Evolutionary conservation across 2,888 invertebrate genomes (phyloP), one percentile per base, ranked within the genome.

Genomic region (Emmelina monodactyla): DNA sequence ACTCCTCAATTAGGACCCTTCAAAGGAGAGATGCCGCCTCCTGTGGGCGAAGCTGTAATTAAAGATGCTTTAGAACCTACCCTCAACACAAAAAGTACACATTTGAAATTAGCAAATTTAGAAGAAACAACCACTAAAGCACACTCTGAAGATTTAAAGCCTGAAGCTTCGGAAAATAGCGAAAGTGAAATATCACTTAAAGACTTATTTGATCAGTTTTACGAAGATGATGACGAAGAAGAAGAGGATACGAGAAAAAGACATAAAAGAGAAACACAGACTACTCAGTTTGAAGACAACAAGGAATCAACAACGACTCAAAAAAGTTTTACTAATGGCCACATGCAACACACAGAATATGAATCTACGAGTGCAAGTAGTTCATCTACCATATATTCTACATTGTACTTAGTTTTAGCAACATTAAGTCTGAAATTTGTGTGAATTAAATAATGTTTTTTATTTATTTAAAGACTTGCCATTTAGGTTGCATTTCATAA

Each of bases 1-100:
- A 83, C 83, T 15, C 91, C 91, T 2, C 91, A 91, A 54, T 89
- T 88, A 45, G 87, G 86, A 1, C 87, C 87, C 2, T 91, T 87
- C 47, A 85, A 80, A 49, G 91, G 91, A 0, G 88, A 91, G 53
- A 79, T 88, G 4, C 90, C 91, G 16, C 61, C 72, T 9, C 55
- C 62, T 14, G 53, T 75, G 4, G 57, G 52, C 12, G 62, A 22
- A 60, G 51, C 25, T 7, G 3, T 3, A 4, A 7, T 11, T 10
- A 11, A 25, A n/a, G n/a, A n/a, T 11, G 11, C 9, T 3, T 6
- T 19, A 5, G 19, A 19, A 6, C 3, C 25, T 7, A n/a, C 25
- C 9, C 4, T 7, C 3, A 10, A 25, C 3, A 10, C n/a, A n/a
- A 25, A 4, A 10, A 11, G 3, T n/a, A 3, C 9, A 10, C 25